Conservation (phyloP, 2,113 vertebrate genomes). For the Aviceda subcristata region DNA sequence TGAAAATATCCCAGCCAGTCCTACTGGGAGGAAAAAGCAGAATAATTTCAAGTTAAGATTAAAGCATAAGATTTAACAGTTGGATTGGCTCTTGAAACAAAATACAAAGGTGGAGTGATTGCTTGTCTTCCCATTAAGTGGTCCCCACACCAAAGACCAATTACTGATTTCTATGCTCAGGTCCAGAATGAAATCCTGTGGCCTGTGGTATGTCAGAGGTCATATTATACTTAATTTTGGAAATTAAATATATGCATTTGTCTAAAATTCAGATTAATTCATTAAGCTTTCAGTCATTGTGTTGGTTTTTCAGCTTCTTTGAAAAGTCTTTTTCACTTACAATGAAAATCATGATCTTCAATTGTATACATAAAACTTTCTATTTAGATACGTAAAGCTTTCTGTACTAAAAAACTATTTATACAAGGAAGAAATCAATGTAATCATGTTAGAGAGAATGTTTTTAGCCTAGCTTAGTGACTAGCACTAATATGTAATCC, state of each 20-base stretch:
- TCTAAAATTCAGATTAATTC: neutral
- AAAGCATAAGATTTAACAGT: neutral
- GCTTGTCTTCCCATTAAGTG: accelerated
- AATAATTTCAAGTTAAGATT: neutral
- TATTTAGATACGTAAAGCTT: neutral
- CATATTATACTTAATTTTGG: neutral
- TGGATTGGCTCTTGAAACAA: neutral
- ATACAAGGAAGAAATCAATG: neutral
- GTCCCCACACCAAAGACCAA: accelerated
- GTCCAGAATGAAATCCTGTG: neutral
- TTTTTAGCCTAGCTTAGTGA: neutral
- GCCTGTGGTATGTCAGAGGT: neutral
- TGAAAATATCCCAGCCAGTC: neutral
- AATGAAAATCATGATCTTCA: neutral
- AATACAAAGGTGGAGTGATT: neutral
- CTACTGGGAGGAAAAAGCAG: neutral
- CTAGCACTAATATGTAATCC: neutral
- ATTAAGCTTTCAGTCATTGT: neutral
- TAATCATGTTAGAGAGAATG: neutral
- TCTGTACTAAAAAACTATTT: neutral
- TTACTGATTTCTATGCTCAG: accelerated
- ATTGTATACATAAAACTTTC: neutral
- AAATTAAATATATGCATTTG: neutral
- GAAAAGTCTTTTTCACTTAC: neutral
- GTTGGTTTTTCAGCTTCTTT: neutral